phyloP scores from a whole-genome alignment of 92 coral and sea anemone genomes.

The Muricea muricata region DNA sequence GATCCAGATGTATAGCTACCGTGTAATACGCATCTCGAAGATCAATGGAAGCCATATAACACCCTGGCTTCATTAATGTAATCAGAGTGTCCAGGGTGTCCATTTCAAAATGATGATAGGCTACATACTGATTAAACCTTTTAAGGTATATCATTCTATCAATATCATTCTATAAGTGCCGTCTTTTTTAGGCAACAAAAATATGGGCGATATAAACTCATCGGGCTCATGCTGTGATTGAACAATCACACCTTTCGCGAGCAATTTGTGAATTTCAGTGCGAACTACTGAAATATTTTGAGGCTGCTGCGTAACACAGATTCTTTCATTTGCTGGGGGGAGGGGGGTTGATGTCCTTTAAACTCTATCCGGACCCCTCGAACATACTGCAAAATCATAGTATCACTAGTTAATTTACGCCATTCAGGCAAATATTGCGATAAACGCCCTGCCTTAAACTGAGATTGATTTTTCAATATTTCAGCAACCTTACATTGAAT shows the following conservation, averaged over 20 bases:
- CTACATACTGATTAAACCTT: slow-evolving; percentile 46
- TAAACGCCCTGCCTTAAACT: slow-evolving; percentile 52
- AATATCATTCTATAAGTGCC: slow-evolving; percentile 63
- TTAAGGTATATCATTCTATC: no score
- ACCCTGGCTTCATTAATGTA: slow-evolving; percentile 62
- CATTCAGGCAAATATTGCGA: slow-evolving; percentile 50
- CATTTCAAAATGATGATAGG: slow-evolving; percentile 70
- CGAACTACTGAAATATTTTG: neutral
- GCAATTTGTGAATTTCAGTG: neutral
- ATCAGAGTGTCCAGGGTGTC: slow-evolving; percentile 62
- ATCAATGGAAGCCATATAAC: slow-evolving; percentile 66
- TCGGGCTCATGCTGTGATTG: slow-evolving; percentile 19
- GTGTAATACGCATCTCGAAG: slow-evolving; percentile 66
- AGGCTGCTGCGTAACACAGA: neutral
- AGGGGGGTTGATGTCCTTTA: slow-evolving; percentile 27
- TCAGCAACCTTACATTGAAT: neutral
- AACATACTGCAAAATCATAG: slow-evolving; percentile 49
- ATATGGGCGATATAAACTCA: slow-evolving; percentile 69
- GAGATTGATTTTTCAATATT: slow-evolving; percentile 53
- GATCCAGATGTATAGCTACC: slow-evolving; percentile 50
- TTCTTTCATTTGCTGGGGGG: slow-evolving; percentile 39
- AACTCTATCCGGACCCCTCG: slow-evolving; percentile 48
- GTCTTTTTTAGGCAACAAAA: slow-evolving; percentile 65
- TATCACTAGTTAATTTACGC: slow-evolving; percentile 60
- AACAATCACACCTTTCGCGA: neutral